Evolutionary conservation across 1,140 invertebrate species (phyloP).

Genomic region (Caenorhabditis brenneri): DNA sequence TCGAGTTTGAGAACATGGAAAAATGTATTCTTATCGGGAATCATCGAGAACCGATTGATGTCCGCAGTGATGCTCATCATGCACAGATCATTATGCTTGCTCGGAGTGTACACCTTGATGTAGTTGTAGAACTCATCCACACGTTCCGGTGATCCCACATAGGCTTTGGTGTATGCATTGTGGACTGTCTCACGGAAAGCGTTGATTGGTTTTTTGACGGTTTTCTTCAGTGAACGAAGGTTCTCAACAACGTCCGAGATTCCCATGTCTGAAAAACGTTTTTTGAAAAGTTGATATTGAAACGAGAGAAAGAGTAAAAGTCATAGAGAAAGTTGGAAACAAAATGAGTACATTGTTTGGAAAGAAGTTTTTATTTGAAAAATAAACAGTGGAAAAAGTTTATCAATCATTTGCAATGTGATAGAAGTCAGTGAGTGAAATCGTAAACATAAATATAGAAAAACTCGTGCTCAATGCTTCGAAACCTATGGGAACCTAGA

Average conservation of each 20-base stretch:
- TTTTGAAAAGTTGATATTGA: no score
- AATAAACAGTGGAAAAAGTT: not conserved
- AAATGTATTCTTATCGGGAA: constrained; percentile 6
- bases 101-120: constrained; percentile 24
- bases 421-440: not conserved
- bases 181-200: constrained; percentile 9
- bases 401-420: not conserved
- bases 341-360: no score
- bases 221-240: not conserved
- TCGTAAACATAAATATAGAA: not conserved
- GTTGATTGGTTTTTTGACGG: not conserved
- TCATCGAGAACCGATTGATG: constrained; percentile 13
- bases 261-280: constrained; percentile 28
- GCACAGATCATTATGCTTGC: constrained; percentile 16
- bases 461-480: not conserved
- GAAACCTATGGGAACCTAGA: no score
- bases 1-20: constrained; percentile 38
- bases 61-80: constrained; percentile 35
- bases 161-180: constrained; percentile 17
- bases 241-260: constrained; percentile 6
- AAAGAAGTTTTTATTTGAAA: not conserved
- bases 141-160: not conserved
- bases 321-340: no score
- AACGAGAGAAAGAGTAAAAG: not conserved
- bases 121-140: constrained; percentile 33